A percentile compares a stretch with the other conserved stretches of the same genome.
Conservation (phyloP, 2,113 vertebrate genomes). For the Megaceryle maxima region DNA sequence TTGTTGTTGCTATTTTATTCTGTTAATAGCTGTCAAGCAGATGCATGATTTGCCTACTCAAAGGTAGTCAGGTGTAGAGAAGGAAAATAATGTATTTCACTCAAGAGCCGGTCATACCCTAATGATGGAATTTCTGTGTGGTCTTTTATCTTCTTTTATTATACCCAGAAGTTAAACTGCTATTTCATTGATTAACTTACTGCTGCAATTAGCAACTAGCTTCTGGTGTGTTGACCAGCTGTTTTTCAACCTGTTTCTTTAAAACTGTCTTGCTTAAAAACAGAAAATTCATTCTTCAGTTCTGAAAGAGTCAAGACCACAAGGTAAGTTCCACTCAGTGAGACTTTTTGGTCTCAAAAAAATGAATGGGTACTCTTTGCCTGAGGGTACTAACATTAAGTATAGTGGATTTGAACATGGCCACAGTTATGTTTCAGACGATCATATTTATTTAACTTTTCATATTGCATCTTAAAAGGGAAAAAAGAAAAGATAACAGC, state of each 20-base stretch:
- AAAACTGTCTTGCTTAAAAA: constrained; percentile 16
- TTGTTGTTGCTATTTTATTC: constrained; percentile 52
- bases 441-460: neutral
- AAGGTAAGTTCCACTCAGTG: neutral
- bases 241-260: constrained; percentile 53
- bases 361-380: neutral
- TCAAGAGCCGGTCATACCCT: constrained; percentile 4
- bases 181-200: constrained; percentile 69
- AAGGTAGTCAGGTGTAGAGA: constrained; percentile 30
- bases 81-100: neutral
- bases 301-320: neutral
- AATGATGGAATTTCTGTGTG: neutral
- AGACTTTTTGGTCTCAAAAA: neutral
- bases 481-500: neutral
- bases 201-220: constrained; percentile 53
- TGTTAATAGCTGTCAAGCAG: constrained; percentile 50
- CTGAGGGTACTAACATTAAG: neutral
- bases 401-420: neutral
- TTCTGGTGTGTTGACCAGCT: constrained; percentile 49
- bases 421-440: neutral
- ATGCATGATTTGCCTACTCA: constrained; percentile 7
- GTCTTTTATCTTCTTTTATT: constrained; percentile 61
- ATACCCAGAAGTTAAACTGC: constrained; percentile 33
- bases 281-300: neutral
- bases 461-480: neutral